Evolutionary conservation across 2,888 invertebrate genomes (phyloP), one percentile per base, ranked within the genome.

Genomic region (Eupithecia insigniata): DNA sequence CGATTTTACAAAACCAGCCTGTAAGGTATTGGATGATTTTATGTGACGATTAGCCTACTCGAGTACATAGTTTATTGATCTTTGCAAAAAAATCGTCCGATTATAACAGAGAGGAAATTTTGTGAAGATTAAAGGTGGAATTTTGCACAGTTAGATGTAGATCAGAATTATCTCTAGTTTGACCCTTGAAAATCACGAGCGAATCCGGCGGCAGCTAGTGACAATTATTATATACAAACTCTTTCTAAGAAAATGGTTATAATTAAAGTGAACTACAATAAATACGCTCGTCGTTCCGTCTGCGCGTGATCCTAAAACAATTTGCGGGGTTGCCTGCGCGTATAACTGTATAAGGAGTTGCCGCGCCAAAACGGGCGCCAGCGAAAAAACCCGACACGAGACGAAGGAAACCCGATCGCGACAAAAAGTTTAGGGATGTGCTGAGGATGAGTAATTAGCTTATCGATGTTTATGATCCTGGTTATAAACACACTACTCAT

Each of bases 301-400:
- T 75, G 80, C 84, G 84, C 84, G 84, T 83, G 88, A 92, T 92
- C 91, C 71, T 69, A 91, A 91, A 91, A 91, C 92, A 91, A 93
- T 92, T 89, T 91, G 86, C 90, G 92, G 92, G 92, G 91, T 92
- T 90, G 91, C 92, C 92, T 91, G 71, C 87, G 87, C 87, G 61
- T 88, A 82, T 92, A 93, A 93, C 93, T 93, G 93, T 93, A 90
- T 93, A 93, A 87, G 93, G 93, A 90, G 90, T 89, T 73, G 70
- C 85, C 85, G 87, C 85, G 80, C 93, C 93, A 92, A 90, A 93
- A 86, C 86, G 85, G 91, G 92, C 89, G 86, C 84, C 85, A 82
- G 85, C 86, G 89, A 90, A 93, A 93, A 93, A 93, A 91, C 89
- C 84, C 84, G 88, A 87, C 87, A 84, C 85, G 84, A 87, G 87